A percentile compares a stretch with the other conserved stretches of the same genome.
Evolutionary conservation across 2,888 invertebrate genomes (phyloP).

Genomic region (Brenthis daphne): DNA sequence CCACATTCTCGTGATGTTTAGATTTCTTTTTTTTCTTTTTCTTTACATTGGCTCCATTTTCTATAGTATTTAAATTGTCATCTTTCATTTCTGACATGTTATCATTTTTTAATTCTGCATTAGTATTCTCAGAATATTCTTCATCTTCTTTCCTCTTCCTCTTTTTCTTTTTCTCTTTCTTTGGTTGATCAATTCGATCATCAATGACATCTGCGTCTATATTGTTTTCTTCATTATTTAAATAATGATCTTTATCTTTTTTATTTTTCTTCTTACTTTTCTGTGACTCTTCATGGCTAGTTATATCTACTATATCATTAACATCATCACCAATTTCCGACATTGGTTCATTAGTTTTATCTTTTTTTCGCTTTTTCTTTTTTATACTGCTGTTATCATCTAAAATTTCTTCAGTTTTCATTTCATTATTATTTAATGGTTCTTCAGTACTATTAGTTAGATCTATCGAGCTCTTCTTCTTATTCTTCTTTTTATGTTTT

Average conservation of each 20-base stretch:
- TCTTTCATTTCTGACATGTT: not conserved
- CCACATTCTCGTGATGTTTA: conserved; percentile 26
- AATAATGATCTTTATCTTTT: not conserved
- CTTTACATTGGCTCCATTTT: not conserved
- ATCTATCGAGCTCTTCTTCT: conserved; percentile 28
- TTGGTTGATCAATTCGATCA: not conserved
- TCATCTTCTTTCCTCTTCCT: not conserved
- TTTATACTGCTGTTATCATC: conserved; percentile 1
- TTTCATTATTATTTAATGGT: conserved; percentile 28
- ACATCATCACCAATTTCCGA: not conserved
- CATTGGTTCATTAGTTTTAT: not conserved
- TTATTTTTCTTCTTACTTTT: conserved; percentile 9
- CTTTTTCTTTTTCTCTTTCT: conserved; percentile 4
- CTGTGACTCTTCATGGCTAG: not conserved
- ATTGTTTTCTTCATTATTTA: not conserved
- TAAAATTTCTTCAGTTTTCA: not conserved
- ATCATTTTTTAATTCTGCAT: not conserved
- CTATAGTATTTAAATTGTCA: not conserved
- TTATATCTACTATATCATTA: not conserved
- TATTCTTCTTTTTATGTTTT: conserved; percentile 19
- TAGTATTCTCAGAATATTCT: not conserved
- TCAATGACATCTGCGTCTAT: not conserved
- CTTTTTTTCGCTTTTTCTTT: conserved; percentile 13
- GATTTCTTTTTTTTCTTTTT: conserved; percentile 37
- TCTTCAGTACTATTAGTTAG: conserved; percentile 31